Base-by-base conservation (phyloP, 1,140 invertebrate species). In the Ceratoteleas bidentatus region DNA sequence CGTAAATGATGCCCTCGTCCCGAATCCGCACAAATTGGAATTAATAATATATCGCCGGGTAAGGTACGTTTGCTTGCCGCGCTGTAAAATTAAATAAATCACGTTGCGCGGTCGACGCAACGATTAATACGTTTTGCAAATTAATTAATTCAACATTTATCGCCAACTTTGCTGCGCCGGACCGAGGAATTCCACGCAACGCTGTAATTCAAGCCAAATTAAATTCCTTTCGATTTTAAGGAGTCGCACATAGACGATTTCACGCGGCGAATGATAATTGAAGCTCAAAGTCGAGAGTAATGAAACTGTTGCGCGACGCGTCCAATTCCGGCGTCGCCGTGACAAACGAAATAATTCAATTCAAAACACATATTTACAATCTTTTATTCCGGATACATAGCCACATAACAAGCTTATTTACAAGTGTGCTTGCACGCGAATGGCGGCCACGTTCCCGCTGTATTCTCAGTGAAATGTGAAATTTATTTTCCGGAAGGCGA, bases 401-500 rank as follows among this genome's bases (percentile, higher is more conserved):
- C 10, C 24, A 11, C 52, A 56, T 53, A 56, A 56, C 64, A 47
- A 43, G 53, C 53, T 70, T 70, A 70, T 70, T 70, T 70, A 70
- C 66, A 70, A 70, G 66, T 14, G 11, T 43, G 16, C 16, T 52
- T 52, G 10, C 66, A 69, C 54, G 34, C 24, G 66, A 50, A 69
- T 33, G 7, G 34, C 56, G 66, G 60, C 47, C 56, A 70, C 56
- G 50, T 70, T 60, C 15, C 16, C 15, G 8, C 32, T 34, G 52
- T 47, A 58, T 40, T 74, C 53, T 49, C 50, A 43, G 14, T 13
- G 45, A 65, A 74, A 74, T 65, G 43, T 49, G 54, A 58, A 64
- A 74, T 64, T 74, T 74, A 74, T 65, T 74, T 74, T 74, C 52
- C 60, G 69, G 69, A 73, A 74, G 40, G 56, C 54, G 52, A 62